Conservation (phyloP, 2,888 invertebrate species). For the Meteorus cinctellus region DNA sequence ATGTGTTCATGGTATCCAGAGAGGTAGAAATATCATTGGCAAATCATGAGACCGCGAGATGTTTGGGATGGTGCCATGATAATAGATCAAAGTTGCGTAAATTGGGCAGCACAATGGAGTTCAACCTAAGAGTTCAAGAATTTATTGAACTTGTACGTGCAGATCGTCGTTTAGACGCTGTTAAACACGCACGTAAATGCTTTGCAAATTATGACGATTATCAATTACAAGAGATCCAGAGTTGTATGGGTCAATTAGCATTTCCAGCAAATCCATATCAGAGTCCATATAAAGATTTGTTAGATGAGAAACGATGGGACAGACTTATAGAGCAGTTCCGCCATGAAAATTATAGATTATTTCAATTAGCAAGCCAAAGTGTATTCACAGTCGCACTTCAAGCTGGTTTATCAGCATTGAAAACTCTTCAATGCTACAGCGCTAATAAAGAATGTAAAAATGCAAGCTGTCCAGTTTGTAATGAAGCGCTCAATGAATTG, state of each 20-base stretch:
- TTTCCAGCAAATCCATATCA: constrained; percentile 85
- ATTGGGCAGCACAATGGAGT: constrained; percentile 95
- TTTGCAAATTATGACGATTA: constrained; percentile 91
- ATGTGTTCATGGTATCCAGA: constrained; percentile 87
- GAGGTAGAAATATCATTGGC: constrained; percentile 91
- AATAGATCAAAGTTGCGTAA: constrained; percentile 96
- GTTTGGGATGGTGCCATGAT: constrained; percentile 96
- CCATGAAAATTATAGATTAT: constrained; percentile 93
- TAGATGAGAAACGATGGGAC: constrained; percentile 84
- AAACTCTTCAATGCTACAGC: constrained; percentile 83
- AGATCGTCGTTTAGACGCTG: constrained; percentile 91
- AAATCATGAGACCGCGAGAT: constrained; percentile 88
- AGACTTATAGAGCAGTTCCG: constrained; percentile 92
- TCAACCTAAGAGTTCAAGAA: constrained; percentile 93
- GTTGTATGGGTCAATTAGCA: constrained; percentile 96
- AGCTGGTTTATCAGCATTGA: constrained; percentile 94
- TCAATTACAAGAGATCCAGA: constrained; percentile 90
- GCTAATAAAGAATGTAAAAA: constrained; percentile 80
- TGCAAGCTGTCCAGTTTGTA: constrained; percentile 94
- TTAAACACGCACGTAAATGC: constrained; percentile 94
- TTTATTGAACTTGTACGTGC: constrained; percentile 95
- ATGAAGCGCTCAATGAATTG: constrained; percentile 88
- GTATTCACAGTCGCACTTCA: constrained; percentile 94
- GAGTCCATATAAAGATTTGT: constrained; percentile 82
- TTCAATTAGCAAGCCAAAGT: constrained; percentile 93